These are phyloP conservation scores for Forbesichthys agassizii DNA, from an alignment of 2,113 vertebrate species.

Conservation along the genomic window DNA sequence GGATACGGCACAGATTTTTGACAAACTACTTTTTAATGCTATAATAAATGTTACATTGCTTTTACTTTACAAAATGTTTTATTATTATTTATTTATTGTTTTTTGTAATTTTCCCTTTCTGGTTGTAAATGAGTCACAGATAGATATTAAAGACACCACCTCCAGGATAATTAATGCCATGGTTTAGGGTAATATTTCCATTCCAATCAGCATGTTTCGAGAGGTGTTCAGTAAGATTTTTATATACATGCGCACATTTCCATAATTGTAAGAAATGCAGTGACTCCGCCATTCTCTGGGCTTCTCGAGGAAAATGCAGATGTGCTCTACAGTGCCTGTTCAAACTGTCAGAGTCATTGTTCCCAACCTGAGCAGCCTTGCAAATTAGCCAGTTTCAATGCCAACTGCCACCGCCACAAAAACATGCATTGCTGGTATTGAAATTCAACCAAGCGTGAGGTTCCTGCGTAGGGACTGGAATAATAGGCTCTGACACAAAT, in stretches of 20 bases:
- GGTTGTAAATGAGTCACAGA: background rate
- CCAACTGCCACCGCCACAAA: constrained; percentile 46
- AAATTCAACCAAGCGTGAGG: constrained; percentile 44
- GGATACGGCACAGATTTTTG: background rate
- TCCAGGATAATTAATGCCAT: background rate
- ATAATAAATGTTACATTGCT: background rate
- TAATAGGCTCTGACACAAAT: constrained; percentile 48
- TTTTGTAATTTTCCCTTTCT: background rate
- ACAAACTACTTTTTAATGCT: background rate
- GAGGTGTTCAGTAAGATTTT: constrained; percentile 15
- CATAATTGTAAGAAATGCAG: constrained; percentile 64
- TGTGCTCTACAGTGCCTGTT: constrained; percentile 66
- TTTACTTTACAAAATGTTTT: background rate
- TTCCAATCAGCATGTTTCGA: constrained; percentile 16
- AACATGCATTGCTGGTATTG: constrained; percentile 44
- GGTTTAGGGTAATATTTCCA: constrained; percentile 17
- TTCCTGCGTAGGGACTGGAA: constrained; percentile 29
- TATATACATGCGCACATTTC: constrained; percentile 52
- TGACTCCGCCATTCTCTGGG: constrained; percentile 51
- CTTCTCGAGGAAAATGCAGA: constrained; percentile 67
- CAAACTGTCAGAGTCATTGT: constrained; percentile 71
- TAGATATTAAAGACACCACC: background rate
- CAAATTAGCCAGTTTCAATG: constrained; percentile 66
- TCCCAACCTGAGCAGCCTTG: constrained; percentile 65
- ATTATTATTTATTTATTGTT: background rate